Conservation (phyloP, 2,888 invertebrate species). For the Pandemis cinnamomeana region DNA sequence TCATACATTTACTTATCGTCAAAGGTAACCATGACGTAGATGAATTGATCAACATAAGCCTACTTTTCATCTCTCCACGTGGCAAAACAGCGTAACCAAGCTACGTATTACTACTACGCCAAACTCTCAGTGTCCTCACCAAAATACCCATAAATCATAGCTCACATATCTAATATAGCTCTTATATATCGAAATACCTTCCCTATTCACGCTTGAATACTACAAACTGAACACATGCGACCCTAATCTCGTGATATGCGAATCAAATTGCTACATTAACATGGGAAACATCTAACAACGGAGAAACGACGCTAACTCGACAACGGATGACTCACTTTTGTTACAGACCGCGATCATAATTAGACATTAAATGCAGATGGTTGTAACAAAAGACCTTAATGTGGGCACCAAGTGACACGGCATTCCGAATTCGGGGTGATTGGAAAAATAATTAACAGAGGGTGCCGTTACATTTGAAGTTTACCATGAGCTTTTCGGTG, state of each 20-base stretch:
- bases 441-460: not conserved
- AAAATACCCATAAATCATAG: not conserved
- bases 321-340: not conserved
- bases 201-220: conserved; percentile 48
- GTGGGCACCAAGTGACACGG: conserved; percentile 10
- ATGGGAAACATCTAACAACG: conserved; percentile 9
- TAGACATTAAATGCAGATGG: conserved; percentile 20
- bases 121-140: not conserved
- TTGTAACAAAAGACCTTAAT: conserved; percentile 15
- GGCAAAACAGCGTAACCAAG: too few relatives aligned
- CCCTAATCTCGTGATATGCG: conserved; percentile 57
- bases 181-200: not conserved
- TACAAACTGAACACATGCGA: conserved; percentile 63
- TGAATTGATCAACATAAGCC: too few relatives aligned
- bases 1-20: too few relatives aligned
- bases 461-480: not conserved
- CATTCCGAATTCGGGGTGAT: conserved; percentile 1
- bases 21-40: too few relatives aligned
- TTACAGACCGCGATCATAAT: not conserved
- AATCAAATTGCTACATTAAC: conserved; percentile 58
- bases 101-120: too few relatives aligned
- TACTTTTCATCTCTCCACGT: too few relatives aligned
- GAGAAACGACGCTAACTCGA: conserved; percentile 5
- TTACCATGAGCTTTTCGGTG: too few relatives aligned
- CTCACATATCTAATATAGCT: not conserved